phyloP scores from a whole-genome alignment of 2,888 invertebrate species.

The Clistopyga incitator region DNA sequence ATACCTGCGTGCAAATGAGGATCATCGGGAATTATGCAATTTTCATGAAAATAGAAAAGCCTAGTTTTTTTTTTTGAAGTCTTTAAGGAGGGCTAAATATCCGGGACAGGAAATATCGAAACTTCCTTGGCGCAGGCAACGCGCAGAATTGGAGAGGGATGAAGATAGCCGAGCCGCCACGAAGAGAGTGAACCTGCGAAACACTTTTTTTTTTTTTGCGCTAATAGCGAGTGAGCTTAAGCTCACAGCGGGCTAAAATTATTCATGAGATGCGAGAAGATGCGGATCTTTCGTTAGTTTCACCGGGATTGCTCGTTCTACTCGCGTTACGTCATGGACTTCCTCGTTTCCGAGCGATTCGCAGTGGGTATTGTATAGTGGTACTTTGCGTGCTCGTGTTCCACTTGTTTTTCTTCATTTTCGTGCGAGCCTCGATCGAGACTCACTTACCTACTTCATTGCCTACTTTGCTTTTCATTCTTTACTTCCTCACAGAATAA shows the following conservation, averaged over 20 bases:
- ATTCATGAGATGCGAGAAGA: slow-evolving; percentile 66
- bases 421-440: slow-evolving; percentile 13
- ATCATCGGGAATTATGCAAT: slow-evolving; percentile 17
- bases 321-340: slow-evolving; percentile 66
- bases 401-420: slow-evolving; percentile 41
- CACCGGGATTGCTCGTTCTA: slow-evolving; percentile 58
- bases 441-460: neutral
- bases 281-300: slow-evolving; percentile 69
- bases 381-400: slow-evolving; percentile 46
- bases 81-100: slow-evolving; percentile 3
- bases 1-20: slow-evolving; percentile 1
- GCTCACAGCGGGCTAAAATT: slow-evolving; percentile 43
- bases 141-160: neutral
- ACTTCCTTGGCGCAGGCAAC: slow-evolving; percentile 14
- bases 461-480: neutral
- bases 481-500: neutral
- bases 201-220: slow-evolving; percentile 46
- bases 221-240: slow-evolving; percentile 54
- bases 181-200: slow-evolving; percentile 34
- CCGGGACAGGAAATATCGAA: slow-evolving; percentile 35
- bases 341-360: slow-evolving; percentile 51
- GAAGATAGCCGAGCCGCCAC: slow-evolving; percentile 7
- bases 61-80: neutral
- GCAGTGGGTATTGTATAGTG: slow-evolving; percentile 17
- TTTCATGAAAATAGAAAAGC: neutral